A percentile compares a stretch with the other conserved stretches of the same genome.
Evolutionary conservation across 1,140 invertebrate genomes (phyloP).

Genomic region (Drosophila serrata): DNA sequence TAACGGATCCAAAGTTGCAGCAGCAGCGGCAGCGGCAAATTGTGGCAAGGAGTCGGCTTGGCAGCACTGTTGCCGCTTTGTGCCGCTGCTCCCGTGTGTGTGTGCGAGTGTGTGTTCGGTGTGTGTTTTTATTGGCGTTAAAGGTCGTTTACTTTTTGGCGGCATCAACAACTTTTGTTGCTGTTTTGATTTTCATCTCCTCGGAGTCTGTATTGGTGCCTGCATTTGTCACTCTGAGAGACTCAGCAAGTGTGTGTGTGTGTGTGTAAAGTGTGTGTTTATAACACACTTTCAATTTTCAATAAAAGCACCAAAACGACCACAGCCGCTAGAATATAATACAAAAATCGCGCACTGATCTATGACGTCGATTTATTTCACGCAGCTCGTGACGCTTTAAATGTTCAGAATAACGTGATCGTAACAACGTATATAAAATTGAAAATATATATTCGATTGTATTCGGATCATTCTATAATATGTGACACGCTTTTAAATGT

Average conservation of each 20-base stretch:
- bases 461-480: constrained; percentile 17
- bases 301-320: constrained; percentile 65
- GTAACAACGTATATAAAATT: constrained; percentile 56
- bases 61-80: constrained; percentile 62
- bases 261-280: constrained; percentile 43
- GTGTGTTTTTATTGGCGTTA: constrained; percentile 80
- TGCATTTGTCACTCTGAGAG: constrained; percentile 27
- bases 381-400: constrained; percentile 70
- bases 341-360: constrained; percentile 68
- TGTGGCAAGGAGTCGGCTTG: constrained; percentile 48
- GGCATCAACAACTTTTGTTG: constrained; percentile 83
- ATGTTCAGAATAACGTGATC: constrained; percentile 61
- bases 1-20: constrained; percentile 59
- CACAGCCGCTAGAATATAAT: constrained; percentile 34
- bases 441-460: constrained; percentile 25
- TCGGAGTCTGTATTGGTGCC: constrained; percentile 28
- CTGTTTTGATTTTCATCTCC: constrained; percentile 81
- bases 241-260: constrained; percentile 9
- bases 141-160: constrained; percentile 84
- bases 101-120: constrained; percentile 33
- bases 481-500: constrained; percentile 15
- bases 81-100: constrained; percentile 17
- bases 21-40: constrained; percentile 24
- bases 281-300: constrained; percentile 82
- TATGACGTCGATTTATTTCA: constrained; percentile 79